Evolutionary conservation across 2,888 invertebrate genomes (phyloP), one percentile per base, ranked within the genome.

Genomic region (Netelia melanura): DNA sequence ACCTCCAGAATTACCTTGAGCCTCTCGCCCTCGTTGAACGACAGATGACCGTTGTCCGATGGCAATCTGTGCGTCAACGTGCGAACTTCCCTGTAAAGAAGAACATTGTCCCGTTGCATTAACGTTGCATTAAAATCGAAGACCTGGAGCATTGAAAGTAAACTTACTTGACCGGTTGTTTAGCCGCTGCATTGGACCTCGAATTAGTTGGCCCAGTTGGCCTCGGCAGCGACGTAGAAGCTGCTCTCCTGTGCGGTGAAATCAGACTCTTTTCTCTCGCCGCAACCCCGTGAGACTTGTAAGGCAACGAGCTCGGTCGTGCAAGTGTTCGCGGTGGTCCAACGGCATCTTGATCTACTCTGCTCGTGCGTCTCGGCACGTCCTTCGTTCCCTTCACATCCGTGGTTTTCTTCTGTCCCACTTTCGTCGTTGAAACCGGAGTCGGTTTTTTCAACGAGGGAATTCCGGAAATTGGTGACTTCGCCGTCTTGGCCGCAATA

Each of bases 31-130:
- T 97, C 97, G 92, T 96, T 96, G 94, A 97, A 97, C 14, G 97
- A 96, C 56, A 97, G 94, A 90, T 97, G 97, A 11, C 97, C 97
- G 70, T 96, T 97, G 91, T 97, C 97, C 0, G 97, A 96, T n/a
- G 97, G 96, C 81, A 96, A 94, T 89, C 97, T 95, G 90, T 97
- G 97, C 93, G 96, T 96, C 58, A 97, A 93, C 2, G 97, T 97
- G 91, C 96, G 95, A 78, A 97, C 97, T 92, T 96, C 95, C 94
- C 97, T 96, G 92, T 25, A 43, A 85, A 81, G 86, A 87, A 48
- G 14, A 14, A 14, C 48, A 48, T 48, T 14, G 14, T 1, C 1
- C 48, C 14, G 14, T 10, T 48, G n/a, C 48, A 48, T 38, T 38
- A 38, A 38, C 8, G 6, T 1, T 38, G 38, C 0, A 6, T 38